A percentile compares a stretch with the other conserved stretches of the same genome.
Conservation (phyloP, 2,113 vertebrate genomes). For the Solea senegalensis region DNA sequence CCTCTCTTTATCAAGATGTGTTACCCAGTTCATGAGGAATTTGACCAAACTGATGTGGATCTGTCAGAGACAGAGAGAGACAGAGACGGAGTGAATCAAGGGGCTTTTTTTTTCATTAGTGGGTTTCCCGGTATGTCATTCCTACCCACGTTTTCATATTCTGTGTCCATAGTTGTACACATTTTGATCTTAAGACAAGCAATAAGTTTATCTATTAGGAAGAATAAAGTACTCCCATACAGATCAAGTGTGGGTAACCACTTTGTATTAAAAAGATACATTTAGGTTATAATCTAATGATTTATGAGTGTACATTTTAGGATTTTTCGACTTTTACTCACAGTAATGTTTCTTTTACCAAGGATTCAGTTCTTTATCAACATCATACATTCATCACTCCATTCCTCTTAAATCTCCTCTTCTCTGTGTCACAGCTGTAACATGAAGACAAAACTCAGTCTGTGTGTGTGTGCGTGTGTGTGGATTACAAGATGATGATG, state of each 20-base stretch:
- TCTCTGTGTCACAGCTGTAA: too few species aligned
- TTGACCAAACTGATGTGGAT: conserved; percentile 22
- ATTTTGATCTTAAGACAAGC: not conserved
- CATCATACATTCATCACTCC: not conserved
- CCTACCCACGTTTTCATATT: not conserved
- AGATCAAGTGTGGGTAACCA: not conserved
- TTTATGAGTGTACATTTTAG: too few species aligned
- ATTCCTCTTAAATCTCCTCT: too few species aligned
- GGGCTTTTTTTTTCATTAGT: too few species aligned
- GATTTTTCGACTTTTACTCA: too few species aligned
- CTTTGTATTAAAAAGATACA: too few species aligned
- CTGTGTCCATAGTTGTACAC: not conserved
- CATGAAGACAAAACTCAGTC: too few species aligned
- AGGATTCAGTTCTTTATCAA: not conserved
- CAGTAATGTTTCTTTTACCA: too few species aligned
- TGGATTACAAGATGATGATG: not conserved
- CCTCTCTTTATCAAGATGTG: conserved; percentile 31
- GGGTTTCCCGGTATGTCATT: not conserved
- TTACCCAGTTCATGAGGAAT: conserved; percentile 63
- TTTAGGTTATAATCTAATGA: too few species aligned
- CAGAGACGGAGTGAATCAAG: too few species aligned
- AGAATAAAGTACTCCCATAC: not conserved
- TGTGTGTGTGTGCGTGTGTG: not conserved
- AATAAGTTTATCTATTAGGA: not conserved
- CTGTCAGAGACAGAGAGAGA: not conserved